Percentiles rank a stretch among this genome's conserved stretches.
These are phyloP conservation scores for Urocitellus parryii DNA, from an alignment of 2,113 vertebrate species.

Conservation along the genomic window DNA sequence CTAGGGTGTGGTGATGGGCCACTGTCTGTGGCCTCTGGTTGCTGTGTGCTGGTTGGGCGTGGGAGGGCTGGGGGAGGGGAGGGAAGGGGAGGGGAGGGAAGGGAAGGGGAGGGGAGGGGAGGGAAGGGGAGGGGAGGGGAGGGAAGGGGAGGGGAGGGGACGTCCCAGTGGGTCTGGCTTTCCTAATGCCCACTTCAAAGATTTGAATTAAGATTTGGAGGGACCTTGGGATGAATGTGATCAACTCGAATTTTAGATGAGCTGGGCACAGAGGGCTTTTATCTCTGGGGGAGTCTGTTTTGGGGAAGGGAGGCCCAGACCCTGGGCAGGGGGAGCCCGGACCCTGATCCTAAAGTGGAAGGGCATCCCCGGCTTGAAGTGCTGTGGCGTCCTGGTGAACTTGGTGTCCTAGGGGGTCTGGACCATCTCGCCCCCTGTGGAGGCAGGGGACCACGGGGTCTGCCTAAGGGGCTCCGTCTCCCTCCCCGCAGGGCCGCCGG, in stretches of 20 bases:
- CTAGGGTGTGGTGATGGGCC: neutral
- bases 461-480: neutral
- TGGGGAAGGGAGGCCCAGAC: neutral
- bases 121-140: neutral
- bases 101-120: neutral
- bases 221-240: neutral
- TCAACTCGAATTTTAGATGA: neutral
- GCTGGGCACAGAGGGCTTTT: neutral
- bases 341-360: constrained; percentile 86
- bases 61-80: neutral
- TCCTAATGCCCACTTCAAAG: neutral
- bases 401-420: constrained; percentile 87
- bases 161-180: neutral
- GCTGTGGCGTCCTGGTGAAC: constrained; percentile 88
- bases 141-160: neutral
- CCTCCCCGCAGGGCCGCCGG: too few relatives aligned
- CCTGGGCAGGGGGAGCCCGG: neutral
- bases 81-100: too few relatives aligned
- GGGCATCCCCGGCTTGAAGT: constrained; percentile 90
- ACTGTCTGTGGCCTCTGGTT: neutral
- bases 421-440: constrained; percentile 89
- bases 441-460: neutral
- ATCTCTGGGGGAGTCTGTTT: neutral
- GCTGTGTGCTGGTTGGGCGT: neutral
- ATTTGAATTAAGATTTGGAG: neutral